Evolutionary conservation across 2,888 invertebrate species (phyloP).

Genomic region (Allophyes oxyacanthae): DNA sequence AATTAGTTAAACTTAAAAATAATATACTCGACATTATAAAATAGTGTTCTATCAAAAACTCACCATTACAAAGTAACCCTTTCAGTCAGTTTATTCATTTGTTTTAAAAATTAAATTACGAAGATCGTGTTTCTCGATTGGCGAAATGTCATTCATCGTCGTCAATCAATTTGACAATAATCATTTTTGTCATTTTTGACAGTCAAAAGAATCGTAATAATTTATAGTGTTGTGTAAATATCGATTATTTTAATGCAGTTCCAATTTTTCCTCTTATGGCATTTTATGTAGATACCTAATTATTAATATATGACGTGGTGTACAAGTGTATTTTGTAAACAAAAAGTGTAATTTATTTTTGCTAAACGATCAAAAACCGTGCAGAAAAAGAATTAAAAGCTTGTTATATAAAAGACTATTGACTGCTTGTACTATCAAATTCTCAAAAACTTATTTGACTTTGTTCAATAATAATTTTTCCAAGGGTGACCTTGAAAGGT

Average conservation of each 20-base stretch:
- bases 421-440: background rate
- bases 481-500: constrained; percentile 83
- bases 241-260: no score
- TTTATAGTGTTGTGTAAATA: constrained; percentile 27
- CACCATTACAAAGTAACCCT: constrained; percentile 56
- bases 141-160: constrained; percentile 3
- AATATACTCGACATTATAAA: constrained; percentile 77
- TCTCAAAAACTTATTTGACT: constrained; percentile 16
- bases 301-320: no score
- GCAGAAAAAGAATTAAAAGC: background rate
- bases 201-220: background rate
- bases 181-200: background rate
- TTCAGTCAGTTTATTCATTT: constrained; percentile 51
- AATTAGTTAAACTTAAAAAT: constrained; percentile 60
- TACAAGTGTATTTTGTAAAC: no score
- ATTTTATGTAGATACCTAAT: no score
- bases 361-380: background rate
- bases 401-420: constrained; percentile 2
- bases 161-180: constrained; percentile 16
- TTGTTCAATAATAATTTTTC: constrained; percentile 31
- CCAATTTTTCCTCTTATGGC: no score
- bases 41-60: constrained; percentile 67
- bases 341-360: no score
- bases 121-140: constrained; percentile 18
- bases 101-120: constrained; percentile 52